These are phyloP conservation scores for Drosophila takahashii DNA, from an alignment of 1,140 invertebrate genomes.

Conservation along the genomic window DNA sequence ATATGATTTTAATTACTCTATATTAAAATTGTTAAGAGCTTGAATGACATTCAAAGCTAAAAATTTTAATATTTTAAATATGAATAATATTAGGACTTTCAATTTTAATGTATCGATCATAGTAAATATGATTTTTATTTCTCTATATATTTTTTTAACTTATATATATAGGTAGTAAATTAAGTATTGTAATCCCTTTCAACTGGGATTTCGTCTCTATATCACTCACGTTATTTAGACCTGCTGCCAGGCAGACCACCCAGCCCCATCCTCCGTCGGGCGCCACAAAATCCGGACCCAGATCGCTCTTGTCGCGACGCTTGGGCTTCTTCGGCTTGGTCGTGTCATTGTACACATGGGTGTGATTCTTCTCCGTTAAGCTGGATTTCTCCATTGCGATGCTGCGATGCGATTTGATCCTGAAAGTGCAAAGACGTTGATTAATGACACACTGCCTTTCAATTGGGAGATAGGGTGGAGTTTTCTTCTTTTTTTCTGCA, in stretches of 20 bases:
- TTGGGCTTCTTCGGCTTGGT: constrained; percentile 77
- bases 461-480: neutral
- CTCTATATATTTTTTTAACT: too few species aligned
- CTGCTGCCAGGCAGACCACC: constrained; percentile 80
- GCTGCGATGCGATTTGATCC: neutral
- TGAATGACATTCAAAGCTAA: too few species aligned
- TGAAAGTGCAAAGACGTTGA: constrained; percentile 3
- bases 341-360: constrained; percentile 72
- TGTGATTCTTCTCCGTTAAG: constrained; percentile 69
- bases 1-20: too few species aligned
- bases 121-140: too few species aligned
- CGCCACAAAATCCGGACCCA: constrained; percentile 79
- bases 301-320: constrained; percentile 75
- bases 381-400: constrained; percentile 60
- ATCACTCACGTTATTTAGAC: constrained; percentile 71
- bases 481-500: neutral
- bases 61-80: too few species aligned
- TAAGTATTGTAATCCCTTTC: neutral
- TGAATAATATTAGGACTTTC: too few species aligned
- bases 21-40: too few species aligned
- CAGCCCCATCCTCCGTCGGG: constrained; percentile 84
- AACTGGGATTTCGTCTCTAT: neutral
- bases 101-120: too few species aligned
- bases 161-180: too few species aligned
- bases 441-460: constrained; percentile 1